Evolutionary conservation across 2,797 vertebrate species (phyloP).

Genomic region (Smutsia gigantea): DNA sequence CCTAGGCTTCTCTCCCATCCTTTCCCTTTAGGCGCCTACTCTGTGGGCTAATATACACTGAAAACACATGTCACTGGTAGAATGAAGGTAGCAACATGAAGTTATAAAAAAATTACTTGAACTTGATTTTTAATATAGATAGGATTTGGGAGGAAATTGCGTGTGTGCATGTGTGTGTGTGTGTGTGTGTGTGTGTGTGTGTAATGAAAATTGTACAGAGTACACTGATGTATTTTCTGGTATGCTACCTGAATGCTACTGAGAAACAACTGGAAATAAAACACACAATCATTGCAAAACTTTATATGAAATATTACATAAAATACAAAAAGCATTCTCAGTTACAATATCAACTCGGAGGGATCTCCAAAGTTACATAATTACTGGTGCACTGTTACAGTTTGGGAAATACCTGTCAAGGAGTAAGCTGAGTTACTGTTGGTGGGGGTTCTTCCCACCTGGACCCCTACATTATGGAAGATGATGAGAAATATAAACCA

Average conservation of each 20-base stretch:
- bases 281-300: background rate
- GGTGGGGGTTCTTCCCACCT: background rate
- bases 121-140: conserved; percentile 11
- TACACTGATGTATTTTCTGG: background rate
- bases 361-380: background rate
- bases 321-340: background rate
- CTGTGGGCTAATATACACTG: background rate
- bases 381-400: accelerated
- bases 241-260: background rate
- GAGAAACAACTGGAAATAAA: background rate
- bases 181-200: too few species aligned
- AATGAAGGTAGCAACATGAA: background rate
- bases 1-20: background rate
- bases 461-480: background rate
- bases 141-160: background rate
- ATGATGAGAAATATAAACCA: background rate
- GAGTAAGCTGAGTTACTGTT: background rate
- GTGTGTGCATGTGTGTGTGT: too few species aligned
- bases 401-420: background rate
- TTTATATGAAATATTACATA: background rate
- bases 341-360: background rate
- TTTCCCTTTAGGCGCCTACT: background rate
- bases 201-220: background rate
- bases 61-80: background rate
- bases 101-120: background rate